Base-by-base conservation (phyloP, 2,888 invertebrate genomes). In the Hypsopygia costalis region DNA sequence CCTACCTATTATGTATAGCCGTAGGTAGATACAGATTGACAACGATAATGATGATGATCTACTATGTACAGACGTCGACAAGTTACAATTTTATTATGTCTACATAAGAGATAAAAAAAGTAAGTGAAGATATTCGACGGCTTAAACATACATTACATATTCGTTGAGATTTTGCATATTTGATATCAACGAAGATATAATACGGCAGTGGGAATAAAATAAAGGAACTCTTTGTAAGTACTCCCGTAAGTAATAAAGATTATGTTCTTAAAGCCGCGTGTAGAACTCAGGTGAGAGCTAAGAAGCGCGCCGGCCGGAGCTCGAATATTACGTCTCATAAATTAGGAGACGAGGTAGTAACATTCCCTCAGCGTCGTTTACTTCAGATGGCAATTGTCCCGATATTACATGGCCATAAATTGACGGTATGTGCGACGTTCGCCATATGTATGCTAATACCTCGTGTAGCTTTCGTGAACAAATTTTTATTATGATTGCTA, bases 371-470 rank as follows among this genome's bases (percentile, higher is more conserved):
- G 63, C 63, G 69, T 71, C 72, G 67, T 73, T 73, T 64, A 62
- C 72, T 70, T 70, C 60, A 62, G 64, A 71, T 68, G 63, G 72
- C 76, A 79, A 79, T 77, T 72, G 76, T 80, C 77, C 70, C 67
- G 69, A 81, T 82, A 81, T 82, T 81, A 82, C 80, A 76, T 65
- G 71, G 62, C 62, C 69, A 76, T 82, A 80, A 81, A 80, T 78
- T 75, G 63, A 65, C 59, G 62, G 49, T 54, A 55, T 60, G 55
- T 55, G 52, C 51, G 58, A 50, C 53, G 46, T 43, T 46, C 51
- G 52, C 53, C 50, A 60, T 60, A 66, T 61, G 65, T 72, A 70
- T 69, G 69, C 60, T 75, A 71, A 74, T 68, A 62, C 62, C 52
- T 65, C 52, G 58, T 65, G 60, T 62, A 56, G 60, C 55, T 56